Percentiles rank a stretch among this genome's conserved stretches.
phyloP scores from a whole-genome alignment of 1,140 invertebrate species.

The Brevipalpus yothersi region DNA sequence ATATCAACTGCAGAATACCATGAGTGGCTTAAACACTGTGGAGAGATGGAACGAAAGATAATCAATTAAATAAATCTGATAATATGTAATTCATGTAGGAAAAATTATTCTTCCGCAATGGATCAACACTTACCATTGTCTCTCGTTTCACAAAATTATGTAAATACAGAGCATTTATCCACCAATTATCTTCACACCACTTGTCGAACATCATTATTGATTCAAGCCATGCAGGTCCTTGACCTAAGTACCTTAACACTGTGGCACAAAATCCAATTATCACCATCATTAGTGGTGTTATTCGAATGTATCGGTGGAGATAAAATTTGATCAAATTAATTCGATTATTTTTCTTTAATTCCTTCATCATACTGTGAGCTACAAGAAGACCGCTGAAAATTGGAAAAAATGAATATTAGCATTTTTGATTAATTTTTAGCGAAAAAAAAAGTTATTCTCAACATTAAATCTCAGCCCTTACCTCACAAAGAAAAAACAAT shows the following conservation, averaged over 20 bases:
- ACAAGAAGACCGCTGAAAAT: conserved; percentile 13
- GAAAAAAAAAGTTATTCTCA: neutral
- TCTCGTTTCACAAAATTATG: conserved; percentile 16
- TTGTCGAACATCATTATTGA: conserved; percentile 13
- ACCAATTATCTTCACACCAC: conserved; percentile 17
- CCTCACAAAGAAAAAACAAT: conserved; percentile 15
- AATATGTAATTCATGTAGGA: neutral
- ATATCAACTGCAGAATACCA: conserved; percentile 21
- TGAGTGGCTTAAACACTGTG: conserved; percentile 18
- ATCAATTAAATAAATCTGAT: neutral
- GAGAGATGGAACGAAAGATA: neutral
- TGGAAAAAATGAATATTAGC: neutral
- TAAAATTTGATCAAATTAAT: conserved; percentile 11
- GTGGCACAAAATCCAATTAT: conserved; percentile 12
- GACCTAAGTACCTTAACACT: conserved; percentile 12
- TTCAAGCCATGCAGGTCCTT: conserved; percentile 13
- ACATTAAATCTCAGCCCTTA: neutral
- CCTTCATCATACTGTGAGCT: conserved; percentile 6
- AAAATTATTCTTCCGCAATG: neutral
- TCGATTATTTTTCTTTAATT: conserved; percentile 7
- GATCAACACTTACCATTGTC: conserved; percentile 11
- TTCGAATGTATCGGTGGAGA: conserved; percentile 13
- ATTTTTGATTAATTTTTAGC: too few relatives aligned
- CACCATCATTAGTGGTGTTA: conserved; percentile 15
- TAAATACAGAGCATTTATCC: conserved; percentile 15